Conservation (phyloP, 1,140 invertebrate species). For the Caenorhabditis briggsae region DNA sequence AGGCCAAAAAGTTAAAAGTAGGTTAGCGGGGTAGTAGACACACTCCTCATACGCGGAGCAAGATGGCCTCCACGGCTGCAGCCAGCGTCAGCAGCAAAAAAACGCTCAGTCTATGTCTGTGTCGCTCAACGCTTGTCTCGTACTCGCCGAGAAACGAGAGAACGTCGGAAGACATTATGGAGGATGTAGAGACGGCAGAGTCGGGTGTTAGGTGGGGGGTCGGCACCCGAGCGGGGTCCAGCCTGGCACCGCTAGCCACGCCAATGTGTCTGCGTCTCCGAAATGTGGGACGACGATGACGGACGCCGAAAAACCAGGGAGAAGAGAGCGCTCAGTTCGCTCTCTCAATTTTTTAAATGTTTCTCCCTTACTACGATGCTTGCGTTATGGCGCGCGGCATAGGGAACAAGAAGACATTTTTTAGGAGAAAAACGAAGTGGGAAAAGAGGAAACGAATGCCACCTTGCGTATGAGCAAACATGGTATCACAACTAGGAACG, state of each 20-base stretch:
- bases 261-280: conserved; percentile 44
- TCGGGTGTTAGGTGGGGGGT: conserved; percentile 50
- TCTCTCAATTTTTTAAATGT: conserved; percentile 28
- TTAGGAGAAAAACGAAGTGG: conserved; percentile 18
- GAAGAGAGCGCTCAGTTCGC: background rate
- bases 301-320: conserved; percentile 9
- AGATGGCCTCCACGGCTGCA: conserved; percentile 53
- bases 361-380: background rate
- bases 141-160: conserved; percentile 46
- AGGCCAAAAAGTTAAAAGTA: conserved; percentile 46
- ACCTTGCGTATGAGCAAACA: conserved; percentile 53
- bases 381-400: conserved; percentile 46
- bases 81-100: conserved; percentile 42
- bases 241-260: conserved; percentile 54
- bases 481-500: conserved; percentile 16
- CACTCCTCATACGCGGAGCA: conserved; percentile 26
- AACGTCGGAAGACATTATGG: background rate
- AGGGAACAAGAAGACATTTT: background rate
- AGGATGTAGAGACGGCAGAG: background rate
- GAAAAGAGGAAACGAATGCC: conserved; percentile 55
- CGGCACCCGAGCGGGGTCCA: conserved; percentile 48
- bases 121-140: background rate
- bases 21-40: conserved; percentile 51
- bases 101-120: conserved; percentile 49
- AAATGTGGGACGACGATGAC: background rate